Evolutionary conservation across 1,140 invertebrate genomes (phyloP).

Genomic region (Drosophila bifasciata): DNA sequence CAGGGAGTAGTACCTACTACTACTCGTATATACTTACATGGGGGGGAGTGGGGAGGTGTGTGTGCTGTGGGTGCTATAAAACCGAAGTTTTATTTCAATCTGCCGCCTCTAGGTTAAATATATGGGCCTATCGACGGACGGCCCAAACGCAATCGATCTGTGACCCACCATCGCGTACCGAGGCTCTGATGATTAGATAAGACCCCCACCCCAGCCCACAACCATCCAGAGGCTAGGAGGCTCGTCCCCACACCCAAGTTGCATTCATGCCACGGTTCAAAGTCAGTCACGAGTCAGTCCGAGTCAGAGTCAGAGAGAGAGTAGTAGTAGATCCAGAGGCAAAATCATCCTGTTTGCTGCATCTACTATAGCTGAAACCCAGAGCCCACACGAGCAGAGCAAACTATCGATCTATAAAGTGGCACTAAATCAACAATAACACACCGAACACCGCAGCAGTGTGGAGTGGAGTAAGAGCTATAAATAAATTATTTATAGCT

Average conservation of each 20-base stretch:
- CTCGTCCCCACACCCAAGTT: conserved; percentile 5
- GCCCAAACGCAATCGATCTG: conserved; percentile 66
- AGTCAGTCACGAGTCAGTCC: conserved; percentile 8
- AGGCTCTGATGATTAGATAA: conserved; percentile 66
- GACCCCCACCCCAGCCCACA: conserved; percentile 1
- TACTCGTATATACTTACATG: conserved; percentile 17
- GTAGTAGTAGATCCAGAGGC: conserved; percentile 20
- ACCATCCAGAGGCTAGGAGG: conserved; percentile 1
- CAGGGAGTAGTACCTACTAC: background rate
- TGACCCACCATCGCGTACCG: conserved; percentile 57
- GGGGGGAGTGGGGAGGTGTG: conserved; percentile 2
- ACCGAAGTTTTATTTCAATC: conserved; percentile 78
- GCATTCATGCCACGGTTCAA: conserved; percentile 20
- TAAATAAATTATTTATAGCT: conserved; percentile 83
- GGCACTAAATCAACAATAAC: conserved; percentile 80
- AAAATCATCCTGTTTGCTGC: conserved; percentile 1
- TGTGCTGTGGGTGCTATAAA: conserved; percentile 63
- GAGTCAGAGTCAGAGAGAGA: no score
- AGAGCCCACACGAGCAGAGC: conserved; percentile 24
- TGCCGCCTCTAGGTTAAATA: conserved; percentile 72
- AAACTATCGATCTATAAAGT: conserved; percentile 69
- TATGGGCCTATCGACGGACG: conserved; percentile 63
- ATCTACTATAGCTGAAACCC: conserved; percentile 4
- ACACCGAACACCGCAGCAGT: conserved; percentile 24
- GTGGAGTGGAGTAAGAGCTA: conserved; percentile 59